Conservation (phyloP, 2,113 vertebrate species). For the Centrocercus urophasianus region DNA sequence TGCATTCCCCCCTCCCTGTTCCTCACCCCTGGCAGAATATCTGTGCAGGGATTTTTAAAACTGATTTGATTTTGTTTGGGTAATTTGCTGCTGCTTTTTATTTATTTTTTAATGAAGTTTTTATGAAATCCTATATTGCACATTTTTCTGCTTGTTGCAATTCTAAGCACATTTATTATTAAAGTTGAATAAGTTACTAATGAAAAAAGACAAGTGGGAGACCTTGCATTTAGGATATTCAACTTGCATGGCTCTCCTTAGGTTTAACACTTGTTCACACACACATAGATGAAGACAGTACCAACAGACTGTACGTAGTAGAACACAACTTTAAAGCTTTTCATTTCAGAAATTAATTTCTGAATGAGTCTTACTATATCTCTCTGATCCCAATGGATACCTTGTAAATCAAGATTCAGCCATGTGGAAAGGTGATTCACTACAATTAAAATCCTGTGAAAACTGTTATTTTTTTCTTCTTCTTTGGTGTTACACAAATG, state of each 20-base stretch:
- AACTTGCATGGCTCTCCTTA: neutral
- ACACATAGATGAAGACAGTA: neutral
- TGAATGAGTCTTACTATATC: neutral
- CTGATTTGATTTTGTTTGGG: neutral
- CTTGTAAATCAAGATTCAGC: constrained; percentile 2
- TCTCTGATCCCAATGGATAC: neutral
- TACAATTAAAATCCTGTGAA: neutral
- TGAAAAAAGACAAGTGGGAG: constrained; percentile 31
- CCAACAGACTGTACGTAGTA: neutral
- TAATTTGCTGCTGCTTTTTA: constrained; percentile 52
- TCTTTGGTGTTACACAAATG: neutral
- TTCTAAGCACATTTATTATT: constrained; percentile 58
- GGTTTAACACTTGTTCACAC: neutral
- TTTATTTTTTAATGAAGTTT: constrained; percentile 63
- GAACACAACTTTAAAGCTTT: neutral
- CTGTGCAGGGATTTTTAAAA: neutral
- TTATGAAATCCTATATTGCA: constrained; percentile 26
- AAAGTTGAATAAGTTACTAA: constrained; percentile 46
- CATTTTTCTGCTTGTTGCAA: constrained; percentile 48
- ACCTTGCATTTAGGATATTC: neutral
- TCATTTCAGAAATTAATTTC: constrained; percentile 5
- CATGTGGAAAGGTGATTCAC: neutral
- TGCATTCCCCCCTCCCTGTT: neutral
- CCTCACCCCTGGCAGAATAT: neutral
- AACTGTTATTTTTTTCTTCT: neutral